Evolutionary conservation across 2,888 invertebrate species (phyloP), one percentile per base, ranked within the genome.

Genomic region (Pelosia muscerda): DNA sequence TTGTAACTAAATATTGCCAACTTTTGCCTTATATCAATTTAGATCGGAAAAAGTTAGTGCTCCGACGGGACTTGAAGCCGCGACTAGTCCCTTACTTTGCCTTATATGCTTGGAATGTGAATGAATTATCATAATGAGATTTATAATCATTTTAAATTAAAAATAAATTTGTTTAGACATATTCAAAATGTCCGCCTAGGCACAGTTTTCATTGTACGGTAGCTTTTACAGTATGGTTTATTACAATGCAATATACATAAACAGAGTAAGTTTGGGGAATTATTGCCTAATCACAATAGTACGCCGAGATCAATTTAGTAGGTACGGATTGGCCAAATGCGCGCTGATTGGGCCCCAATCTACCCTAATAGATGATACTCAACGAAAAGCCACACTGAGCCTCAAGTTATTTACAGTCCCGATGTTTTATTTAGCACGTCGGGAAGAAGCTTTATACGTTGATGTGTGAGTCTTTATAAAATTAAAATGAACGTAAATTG

Each of bases 11-110:
- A 60, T 66, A 74, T 78, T 78, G 79, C 79, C 81, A 78, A 75
- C 68, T 68, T 80, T 76, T 79, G 79, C 79, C 79, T 79, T 79
- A 78, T 60, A 69, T 61, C n/a, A n/a, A n/a, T n/a, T n/a, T n/a
- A n/a, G n/a, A n/a, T n/a, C n/a, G n/a, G n/a, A n/a, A n/a, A n/a
- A n/a, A n/a, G n/a, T n/a, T n/a, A n/a, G n/a, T n/a, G n/a, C n/a
- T n/a, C n/a, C n/a, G n/a, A n/a, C n/a, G n/a, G n/a, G n/a, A n/a
- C n/a, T n/a, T n/a, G n/a, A n/a, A n/a, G n/a, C n/a, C n/a, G n/a
- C n/a, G n/a, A n/a, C n/a, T n/a, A n/a, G n/a, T n/a, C n/a, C n/a
- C n/a, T n/a, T n/a, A n/a, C n/a, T n/a, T n/a, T n/a, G 79, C 79
- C 79, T 79, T 79, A 78, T 60, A 69, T 61, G 71, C 69, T 73